These are phyloP conservation scores for Proisotoma minuta DNA, from an alignment of 2,888 invertebrate genomes.

Conservation along the genomic window DNA sequence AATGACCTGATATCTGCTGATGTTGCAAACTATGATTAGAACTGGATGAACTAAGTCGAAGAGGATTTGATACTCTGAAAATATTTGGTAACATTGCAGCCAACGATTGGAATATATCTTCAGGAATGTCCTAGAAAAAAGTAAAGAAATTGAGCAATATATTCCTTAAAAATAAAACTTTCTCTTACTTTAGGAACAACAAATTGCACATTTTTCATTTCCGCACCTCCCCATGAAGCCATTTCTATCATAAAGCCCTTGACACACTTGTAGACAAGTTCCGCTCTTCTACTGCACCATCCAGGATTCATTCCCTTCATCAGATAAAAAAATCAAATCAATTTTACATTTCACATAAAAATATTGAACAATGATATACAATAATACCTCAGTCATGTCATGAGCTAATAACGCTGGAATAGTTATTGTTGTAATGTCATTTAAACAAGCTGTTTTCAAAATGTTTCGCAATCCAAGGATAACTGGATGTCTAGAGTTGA, in stretches of 20 bases:
- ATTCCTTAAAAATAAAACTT: background rate
- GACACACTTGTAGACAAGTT: constrained; percentile 95
- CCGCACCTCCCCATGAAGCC: constrained; percentile 86
- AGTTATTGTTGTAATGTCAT: constrained; percentile 87
- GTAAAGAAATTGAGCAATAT: background rate
- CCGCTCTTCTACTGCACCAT: constrained; percentile 94
- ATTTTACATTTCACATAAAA: constrained; percentile 4
- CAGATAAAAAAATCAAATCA: background rate
- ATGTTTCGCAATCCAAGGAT: constrained; percentile 92
- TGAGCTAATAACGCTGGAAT: constrained; percentile 88
- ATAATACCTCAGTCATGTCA: constrained; percentile 85
- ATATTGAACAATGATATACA: no score
- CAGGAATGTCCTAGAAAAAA: constrained; percentile 65
- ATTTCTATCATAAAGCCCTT: constrained; percentile 99
- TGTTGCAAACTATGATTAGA: constrained; percentile 46
- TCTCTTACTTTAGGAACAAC: constrained; percentile 68
- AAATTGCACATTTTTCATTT: constrained; percentile 80
- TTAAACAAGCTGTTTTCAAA: constrained; percentile 87
- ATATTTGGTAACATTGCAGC: constrained; percentile 86
- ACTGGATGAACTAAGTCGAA: constrained; percentile 59
- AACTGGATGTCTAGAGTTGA: constrained; percentile 91
- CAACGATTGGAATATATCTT: constrained; percentile 73
- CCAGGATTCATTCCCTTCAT: constrained; percentile 85
- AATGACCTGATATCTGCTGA: constrained; percentile 42
- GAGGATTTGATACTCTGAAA: constrained; percentile 90